Evolutionary conservation across 2,888 invertebrate genomes (phyloP), one percentile per base, ranked within the genome.

Genomic region (Netelia virgata): DNA sequence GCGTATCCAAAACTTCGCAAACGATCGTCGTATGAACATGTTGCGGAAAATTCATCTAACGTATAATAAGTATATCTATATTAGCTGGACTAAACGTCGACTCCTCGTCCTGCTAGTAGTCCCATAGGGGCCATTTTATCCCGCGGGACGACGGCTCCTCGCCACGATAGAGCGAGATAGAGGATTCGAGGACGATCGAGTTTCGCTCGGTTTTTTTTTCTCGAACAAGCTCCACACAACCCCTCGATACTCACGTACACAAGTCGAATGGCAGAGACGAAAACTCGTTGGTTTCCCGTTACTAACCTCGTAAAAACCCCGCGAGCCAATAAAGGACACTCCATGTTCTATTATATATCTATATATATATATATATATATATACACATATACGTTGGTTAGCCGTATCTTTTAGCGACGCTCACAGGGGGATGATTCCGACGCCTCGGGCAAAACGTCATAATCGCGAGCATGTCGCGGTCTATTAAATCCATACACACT

Each of bases 31-130:
- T 28, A 28, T 28, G 28, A 28, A 28, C 28, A 28, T 28, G 28
- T 28, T 28, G 28, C 28, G 28, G 28, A 28, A 3, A 28, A 28
- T 28, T 28, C 28, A 28, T n/a, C n/a, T n/a, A n/a, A n/a, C 28
- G 28, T 28, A 28, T 5, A 28, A 28, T 28, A 28, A 3, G 28
- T 28, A 28, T 57, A 72, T 72, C 53, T 74, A 72, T 91, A 92
- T 92, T 91, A 92, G 90, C 88, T 79, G n/a, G 87, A 88, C 88
- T 90, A 90, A 92, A 91, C 87, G 89, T 87, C 89, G 89, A 88
- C 88, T 88, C 86, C 20, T 43, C 20, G 72, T 79, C 79, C 70
- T 63, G 23, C 55, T 72, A 86, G 86, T 64, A 74, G 78, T 89
- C 91, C 90, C 90, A 28, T 16, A 90, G 89, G 91, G 89, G 89